Conservation (phyloP, 2,888 invertebrate genomes). For the Carcina quercana region DNA sequence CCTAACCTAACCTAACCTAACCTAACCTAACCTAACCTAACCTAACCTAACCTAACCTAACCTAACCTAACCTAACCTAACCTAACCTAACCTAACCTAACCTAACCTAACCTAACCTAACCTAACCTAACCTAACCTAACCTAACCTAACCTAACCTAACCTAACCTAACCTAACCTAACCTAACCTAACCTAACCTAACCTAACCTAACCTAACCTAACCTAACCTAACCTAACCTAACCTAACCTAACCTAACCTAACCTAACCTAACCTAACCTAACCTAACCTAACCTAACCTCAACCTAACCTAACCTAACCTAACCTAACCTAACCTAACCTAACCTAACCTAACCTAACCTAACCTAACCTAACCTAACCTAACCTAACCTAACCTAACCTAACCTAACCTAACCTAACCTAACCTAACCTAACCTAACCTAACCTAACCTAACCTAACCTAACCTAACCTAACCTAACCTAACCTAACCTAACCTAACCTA, state of each 20-base stretch:
- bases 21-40: constrained; percentile 9
- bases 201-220: constrained; percentile 9
- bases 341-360: constrained; percentile 13
- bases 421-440: constrained; percentile 23
- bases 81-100: constrained; percentile 7
- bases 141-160: constrained; percentile 8
- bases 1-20: no score
- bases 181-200: constrained; percentile 8
- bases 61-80: constrained; percentile 6
- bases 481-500: constrained; percentile 21
- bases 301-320: constrained; percentile 17
- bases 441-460: constrained; percentile 20
- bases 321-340: constrained; percentile 11
- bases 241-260: constrained; percentile 4
- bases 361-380: constrained; percentile 15
- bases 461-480: constrained; percentile 20
- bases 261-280: constrained; percentile 8
- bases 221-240: constrained; percentile 8
- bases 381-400: constrained; percentile 12
- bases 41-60: constrained; percentile 5
- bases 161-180: constrained; percentile 8
- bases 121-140: constrained; percentile 6
- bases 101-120: constrained; percentile 4
- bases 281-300: constrained; percentile 9
- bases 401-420: constrained; percentile 23